Conservation (phyloP, 2,888 invertebrate species). For the Oxyteleia sp. region DNA sequence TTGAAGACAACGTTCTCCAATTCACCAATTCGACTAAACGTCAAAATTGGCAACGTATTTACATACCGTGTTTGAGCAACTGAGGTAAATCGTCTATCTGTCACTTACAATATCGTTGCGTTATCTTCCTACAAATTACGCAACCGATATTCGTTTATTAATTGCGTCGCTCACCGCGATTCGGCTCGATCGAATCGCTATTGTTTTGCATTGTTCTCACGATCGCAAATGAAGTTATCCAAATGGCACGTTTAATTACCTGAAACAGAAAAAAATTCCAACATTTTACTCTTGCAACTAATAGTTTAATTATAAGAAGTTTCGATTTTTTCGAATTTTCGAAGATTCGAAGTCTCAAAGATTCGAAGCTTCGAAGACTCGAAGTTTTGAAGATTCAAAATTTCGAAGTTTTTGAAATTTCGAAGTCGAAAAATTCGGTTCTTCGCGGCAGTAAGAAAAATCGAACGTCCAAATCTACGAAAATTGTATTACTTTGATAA, state of each 20-base stretch:
- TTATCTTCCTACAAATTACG: background rate
- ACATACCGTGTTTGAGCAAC: slow-evolving; percentile 16
- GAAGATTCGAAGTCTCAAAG: too few species aligned
- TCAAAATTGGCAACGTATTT: background rate
- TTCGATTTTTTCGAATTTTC: too few species aligned
- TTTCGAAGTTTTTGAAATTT: too few species aligned
- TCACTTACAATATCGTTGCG: background rate
- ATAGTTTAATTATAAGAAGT: too few species aligned
- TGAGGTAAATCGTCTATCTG: background rate
- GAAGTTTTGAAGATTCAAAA: too few species aligned
- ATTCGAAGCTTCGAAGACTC: too few species aligned
- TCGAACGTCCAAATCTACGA: too few species aligned
- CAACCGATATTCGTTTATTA: background rate
- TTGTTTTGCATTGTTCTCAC: background rate
- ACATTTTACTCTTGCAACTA: too few species aligned
- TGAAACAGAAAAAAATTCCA: slow-evolving; percentile 16
- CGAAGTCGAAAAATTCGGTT: too few species aligned
- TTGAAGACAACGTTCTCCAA: background rate
- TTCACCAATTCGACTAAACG: too few species aligned
- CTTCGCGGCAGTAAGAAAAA: too few species aligned
- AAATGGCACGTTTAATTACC: slow-evolving; percentile 11
- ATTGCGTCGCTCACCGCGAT: background rate
- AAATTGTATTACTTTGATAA: too few species aligned
- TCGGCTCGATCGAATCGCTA: background rate
- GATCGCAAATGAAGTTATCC: slow-evolving; percentile 21